These are phyloP conservation scores for Aplodontia rufa DNA, from an alignment of 2,113 vertebrate species.

Conservation along the genomic window DNA sequence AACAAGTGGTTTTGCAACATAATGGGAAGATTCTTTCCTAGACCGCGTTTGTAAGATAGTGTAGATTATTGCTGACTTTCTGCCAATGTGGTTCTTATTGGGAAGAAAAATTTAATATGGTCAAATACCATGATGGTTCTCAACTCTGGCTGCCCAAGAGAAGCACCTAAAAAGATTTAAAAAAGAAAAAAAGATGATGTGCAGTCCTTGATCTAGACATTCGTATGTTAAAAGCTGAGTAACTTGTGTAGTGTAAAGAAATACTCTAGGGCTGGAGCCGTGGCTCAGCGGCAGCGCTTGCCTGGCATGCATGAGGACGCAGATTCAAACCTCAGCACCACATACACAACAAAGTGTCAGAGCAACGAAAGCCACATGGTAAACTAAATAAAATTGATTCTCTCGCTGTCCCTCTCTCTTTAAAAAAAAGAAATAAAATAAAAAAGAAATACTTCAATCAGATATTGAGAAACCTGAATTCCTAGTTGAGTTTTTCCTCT, in stretches of 20 bases:
- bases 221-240: constrained; percentile 13
- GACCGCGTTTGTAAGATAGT: background rate
- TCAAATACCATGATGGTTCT: background rate
- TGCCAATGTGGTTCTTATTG: background rate
- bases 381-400: too few species aligned
- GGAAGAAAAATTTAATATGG: background rate
- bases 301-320: too few species aligned
- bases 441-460: background rate
- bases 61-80: background rate
- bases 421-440: too few species aligned
- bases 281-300: too few species aligned
- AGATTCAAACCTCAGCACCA: too few species aligned
- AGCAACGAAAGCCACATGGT: too few species aligned
- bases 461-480: background rate
- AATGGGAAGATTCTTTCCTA: background rate
- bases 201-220: background rate
- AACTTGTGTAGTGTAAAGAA: background rate
- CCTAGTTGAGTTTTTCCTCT: background rate
- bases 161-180: background rate
- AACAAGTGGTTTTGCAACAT: background rate
- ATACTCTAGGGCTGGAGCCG: too few species aligned
- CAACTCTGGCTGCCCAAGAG: background rate
- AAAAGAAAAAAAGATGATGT: background rate
- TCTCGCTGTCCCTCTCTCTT: too few species aligned
- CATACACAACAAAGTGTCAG: too few species aligned